A percentile compares a stretch with the other conserved stretches of the same genome.
phyloP scores from a whole-genome alignment of 2,888 invertebrate species.

The Lepidocyrtoides sp. region DNA sequence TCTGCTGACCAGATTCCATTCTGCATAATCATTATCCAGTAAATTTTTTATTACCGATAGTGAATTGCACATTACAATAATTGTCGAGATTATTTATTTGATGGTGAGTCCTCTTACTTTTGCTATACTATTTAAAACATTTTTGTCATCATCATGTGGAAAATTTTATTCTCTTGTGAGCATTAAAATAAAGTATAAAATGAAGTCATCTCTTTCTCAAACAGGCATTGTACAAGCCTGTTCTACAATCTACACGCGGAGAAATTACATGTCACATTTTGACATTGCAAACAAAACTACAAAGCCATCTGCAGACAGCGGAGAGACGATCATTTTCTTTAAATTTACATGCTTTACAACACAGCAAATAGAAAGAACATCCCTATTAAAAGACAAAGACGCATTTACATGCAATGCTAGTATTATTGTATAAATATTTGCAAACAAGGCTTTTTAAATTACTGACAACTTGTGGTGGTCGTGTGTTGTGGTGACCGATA shows the following conservation, averaged over 20 bases:
- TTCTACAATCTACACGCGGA: neutral
- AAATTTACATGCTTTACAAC: neutral
- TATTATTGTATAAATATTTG: neutral
- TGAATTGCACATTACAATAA: too few species aligned
- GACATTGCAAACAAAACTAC: neutral
- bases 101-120: neutral
- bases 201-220: constrained; percentile 55
- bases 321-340: neutral
- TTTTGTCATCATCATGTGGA: neutral
- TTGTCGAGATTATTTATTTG: too few species aligned
- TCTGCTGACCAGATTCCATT: neutral
- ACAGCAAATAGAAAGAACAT: neutral
- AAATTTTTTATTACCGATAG: too few species aligned
- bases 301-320: neutral
- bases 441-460: neutral
- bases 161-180: too few species aligned
- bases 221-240: constrained; percentile 13
- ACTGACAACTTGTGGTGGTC: neutral
- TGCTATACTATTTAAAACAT: neutral
- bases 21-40: too few species aligned
- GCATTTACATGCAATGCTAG: neutral
- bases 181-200: constrained; percentile 44
- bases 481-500: neutral
- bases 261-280: constrained; percentile 46
- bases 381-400: too few species aligned